A percentile compares a stretch with the other conserved stretches of the same genome.
phyloP scores from a whole-genome alignment of 1,140 invertebrate genomes.

The Pseudoatta argentina region DNA sequence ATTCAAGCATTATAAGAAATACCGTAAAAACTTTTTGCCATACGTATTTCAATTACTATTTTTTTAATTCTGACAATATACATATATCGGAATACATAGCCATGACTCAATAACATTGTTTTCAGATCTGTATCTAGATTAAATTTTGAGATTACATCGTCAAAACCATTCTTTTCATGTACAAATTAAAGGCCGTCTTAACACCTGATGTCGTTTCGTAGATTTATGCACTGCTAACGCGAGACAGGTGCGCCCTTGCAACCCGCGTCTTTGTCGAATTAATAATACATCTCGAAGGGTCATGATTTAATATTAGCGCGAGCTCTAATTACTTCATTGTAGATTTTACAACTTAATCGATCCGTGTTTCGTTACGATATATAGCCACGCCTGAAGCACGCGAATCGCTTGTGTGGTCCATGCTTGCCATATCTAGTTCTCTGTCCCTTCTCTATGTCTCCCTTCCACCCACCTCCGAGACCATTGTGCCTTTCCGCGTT shows the following conservation, averaged over 20 bases:
- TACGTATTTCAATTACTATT: too few relatives aligned
- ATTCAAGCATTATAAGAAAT: too few relatives aligned
- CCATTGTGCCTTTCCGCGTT: constrained; percentile 38
- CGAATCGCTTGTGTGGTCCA: constrained; percentile 69
- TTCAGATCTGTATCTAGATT: too few relatives aligned
- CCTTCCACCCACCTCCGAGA: not conserved
- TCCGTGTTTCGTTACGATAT: constrained; percentile 52
- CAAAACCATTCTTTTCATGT: too few relatives aligned
- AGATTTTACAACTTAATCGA: constrained; percentile 71
- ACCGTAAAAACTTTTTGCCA: too few relatives aligned
- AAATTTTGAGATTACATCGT: too few relatives aligned
- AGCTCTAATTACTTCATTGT: constrained; percentile 64
- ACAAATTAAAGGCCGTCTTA: not conserved
- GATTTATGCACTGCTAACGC: constrained; percentile 66
- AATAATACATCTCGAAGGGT: constrained; percentile 65
- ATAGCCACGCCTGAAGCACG: constrained; percentile 59
- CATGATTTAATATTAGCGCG: constrained; percentile 57
- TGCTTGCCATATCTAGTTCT: constrained; percentile 25
- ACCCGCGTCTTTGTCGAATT: constrained; percentile 30
- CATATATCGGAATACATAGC: too few relatives aligned
- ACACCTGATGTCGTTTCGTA: constrained; percentile 1
- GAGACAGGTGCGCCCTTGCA: constrained; percentile 64
- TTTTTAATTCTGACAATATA: too few relatives aligned
- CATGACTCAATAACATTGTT: too few relatives aligned
- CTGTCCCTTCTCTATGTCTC: not conserved